Evolutionary conservation across 2,888 invertebrate species (phyloP).

Genomic region (Dolichopus griseipennis): DNA sequence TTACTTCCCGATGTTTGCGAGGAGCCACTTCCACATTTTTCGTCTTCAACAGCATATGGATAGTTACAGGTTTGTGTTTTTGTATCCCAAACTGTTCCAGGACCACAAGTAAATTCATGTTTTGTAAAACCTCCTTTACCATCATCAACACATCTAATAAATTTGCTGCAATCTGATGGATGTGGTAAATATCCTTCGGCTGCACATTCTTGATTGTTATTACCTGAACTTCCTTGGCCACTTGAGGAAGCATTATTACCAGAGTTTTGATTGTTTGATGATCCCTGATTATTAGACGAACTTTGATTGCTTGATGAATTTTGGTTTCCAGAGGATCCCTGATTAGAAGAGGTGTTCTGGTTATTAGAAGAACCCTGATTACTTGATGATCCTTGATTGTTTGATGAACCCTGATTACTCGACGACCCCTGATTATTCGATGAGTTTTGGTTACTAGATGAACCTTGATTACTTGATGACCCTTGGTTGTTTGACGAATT

Average conservation of each 20-base stretch:
- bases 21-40: constrained; percentile 26
- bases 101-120: constrained; percentile 49
- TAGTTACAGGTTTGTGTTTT: constrained; percentile 47
- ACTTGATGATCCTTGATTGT: constrained; percentile 8
- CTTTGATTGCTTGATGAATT: constrained; percentile 19
- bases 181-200: constrained; percentile 44
- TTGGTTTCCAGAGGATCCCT: constrained; percentile 16
- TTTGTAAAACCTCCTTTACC: constrained; percentile 42
- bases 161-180: constrained; percentile 48
- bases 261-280: constrained; percentile 16
- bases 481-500: constrained; percentile 9
- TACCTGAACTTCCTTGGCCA: constrained; percentile 23
- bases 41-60: constrained; percentile 33
- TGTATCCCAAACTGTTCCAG: constrained; percentile 52
- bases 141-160: constrained; percentile 49
- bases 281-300: constrained; percentile 19
- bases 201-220: constrained; percentile 34
- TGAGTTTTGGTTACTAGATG: constrained; percentile 21
- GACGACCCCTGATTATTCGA: constrained; percentile 21
- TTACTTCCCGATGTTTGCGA: constrained; percentile 21
- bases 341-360: constrained; percentile 11
- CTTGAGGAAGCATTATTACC: constrained; percentile 10
- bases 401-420: constrained; percentile 21
- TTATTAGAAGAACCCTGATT: neutral
- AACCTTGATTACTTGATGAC: constrained; percentile 18